Conservation (phyloP, 2,797 vertebrate species). For the Lepilemur septentrionalis region DNA sequence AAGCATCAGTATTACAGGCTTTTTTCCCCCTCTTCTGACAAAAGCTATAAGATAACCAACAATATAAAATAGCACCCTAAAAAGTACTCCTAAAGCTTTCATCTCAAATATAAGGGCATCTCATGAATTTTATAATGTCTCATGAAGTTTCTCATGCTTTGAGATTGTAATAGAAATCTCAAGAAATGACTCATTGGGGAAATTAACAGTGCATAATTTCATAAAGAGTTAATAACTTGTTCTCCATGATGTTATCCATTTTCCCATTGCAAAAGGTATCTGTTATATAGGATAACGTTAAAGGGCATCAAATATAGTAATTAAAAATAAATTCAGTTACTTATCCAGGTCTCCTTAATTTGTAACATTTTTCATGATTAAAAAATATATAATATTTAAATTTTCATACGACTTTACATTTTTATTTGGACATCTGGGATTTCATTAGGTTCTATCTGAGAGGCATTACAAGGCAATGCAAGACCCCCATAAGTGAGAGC, state of each 20-base stretch:
- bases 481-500: not conserved
- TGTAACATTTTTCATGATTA: not conserved
- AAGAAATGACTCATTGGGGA: not conserved
- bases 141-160: not conserved
- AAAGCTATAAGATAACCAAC: not conserved
- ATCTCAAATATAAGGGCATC: not conserved
- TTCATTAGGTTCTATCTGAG: not conserved
- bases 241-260: not conserved
- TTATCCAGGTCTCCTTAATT: not conserved
- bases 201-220: not conserved
- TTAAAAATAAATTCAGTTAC: not conserved
- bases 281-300: not conserved
- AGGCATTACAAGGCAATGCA: not conserved
- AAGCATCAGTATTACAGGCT: not conserved
- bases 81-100: too few relatives aligned
- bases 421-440: not conserved
- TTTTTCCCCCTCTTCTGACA: fast-evolving
- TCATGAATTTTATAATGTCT: not conserved
- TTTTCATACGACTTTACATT: not conserved
- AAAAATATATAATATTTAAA: not conserved
- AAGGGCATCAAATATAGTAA: not conserved
- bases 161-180: not conserved
- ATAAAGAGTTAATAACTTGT: not conserved
- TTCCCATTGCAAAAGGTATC: not conserved
- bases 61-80: not conserved